Evolutionary conservation across 92 coral and sea anemone species (phyloP).

Genomic region (Desmophyllum pertusum): DNA sequence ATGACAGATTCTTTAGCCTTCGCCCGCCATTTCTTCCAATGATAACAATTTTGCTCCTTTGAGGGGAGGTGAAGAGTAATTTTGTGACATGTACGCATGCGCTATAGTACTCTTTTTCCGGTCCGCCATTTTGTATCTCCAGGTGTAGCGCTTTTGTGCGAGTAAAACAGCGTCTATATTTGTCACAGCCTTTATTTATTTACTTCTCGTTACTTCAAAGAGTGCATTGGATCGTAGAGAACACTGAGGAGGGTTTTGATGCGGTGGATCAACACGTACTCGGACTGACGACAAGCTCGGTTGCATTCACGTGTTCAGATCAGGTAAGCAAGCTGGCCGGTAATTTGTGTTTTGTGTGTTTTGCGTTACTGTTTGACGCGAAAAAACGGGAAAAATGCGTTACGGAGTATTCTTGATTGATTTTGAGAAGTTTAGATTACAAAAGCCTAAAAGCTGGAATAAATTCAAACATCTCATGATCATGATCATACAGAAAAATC

Average conservation of each 20-base stretch:
- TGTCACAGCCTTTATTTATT: background rate
- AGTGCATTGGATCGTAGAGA: background rate
- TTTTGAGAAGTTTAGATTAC: background rate
- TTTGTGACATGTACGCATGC: conserved; percentile 27
- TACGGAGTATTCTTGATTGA: background rate
- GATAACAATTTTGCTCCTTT: background rate
- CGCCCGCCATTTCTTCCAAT: conserved; percentile 31
- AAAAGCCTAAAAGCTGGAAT: background rate
- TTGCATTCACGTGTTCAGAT: conserved; percentile 30
- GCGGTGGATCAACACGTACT: background rate
- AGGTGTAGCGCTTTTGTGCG: conserved; percentile 1
- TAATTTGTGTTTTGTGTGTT: background rate
- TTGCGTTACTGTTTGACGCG: background rate
- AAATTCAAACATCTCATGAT: background rate
- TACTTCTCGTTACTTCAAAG: background rate
- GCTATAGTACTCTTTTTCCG: background rate
- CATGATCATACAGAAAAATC: background rate
- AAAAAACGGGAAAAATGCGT: background rate
- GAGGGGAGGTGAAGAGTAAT: conserved; percentile 3
- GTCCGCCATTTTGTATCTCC: conserved; percentile 30
- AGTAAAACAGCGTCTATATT: background rate
- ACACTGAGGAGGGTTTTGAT: background rate
- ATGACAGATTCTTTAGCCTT: background rate
- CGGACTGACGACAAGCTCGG: background rate
- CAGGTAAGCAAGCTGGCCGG: background rate